phyloP scores from a whole-genome alignment of 1,140 invertebrate genomes.

The Mizuhopecten yessoensis region DNA sequence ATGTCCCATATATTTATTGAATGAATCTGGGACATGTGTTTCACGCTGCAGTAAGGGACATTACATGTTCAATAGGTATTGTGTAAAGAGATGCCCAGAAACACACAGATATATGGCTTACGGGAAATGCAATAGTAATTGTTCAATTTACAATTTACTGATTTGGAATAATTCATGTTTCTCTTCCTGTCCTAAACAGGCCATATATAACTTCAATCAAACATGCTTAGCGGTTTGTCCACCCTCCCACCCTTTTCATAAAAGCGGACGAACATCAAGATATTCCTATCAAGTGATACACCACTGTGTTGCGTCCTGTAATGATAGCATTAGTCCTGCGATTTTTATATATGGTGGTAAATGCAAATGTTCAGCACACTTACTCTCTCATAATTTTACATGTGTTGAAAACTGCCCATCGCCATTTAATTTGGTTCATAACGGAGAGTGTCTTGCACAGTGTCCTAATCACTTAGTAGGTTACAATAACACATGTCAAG shows the following conservation, averaged over 20 bases:
- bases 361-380: neutral
- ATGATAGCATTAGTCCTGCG: neutral
- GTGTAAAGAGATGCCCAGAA: neutral
- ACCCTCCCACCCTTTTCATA: neutral
- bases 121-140: neutral
- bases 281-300: too few species aligned
- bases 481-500: neutral
- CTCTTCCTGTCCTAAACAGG: too few species aligned
- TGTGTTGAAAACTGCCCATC: neutral
- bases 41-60: neutral
- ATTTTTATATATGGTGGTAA: too few species aligned
- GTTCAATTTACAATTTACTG: neutral
- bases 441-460: neutral
- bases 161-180: too few species aligned
- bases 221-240: too few species aligned
- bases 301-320: neutral
- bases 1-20: neutral
- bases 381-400: neutral
- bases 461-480: neutral
- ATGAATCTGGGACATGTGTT: neutral
- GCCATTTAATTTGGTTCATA: neutral
- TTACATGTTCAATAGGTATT: neutral
- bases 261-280: too few species aligned
- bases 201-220: too few species aligned
- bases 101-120: neutral